These are phyloP conservation scores for Apomyelois bistriatella DNA, from an alignment of 2,888 invertebrate genomes.

Conservation along the genomic window DNA sequence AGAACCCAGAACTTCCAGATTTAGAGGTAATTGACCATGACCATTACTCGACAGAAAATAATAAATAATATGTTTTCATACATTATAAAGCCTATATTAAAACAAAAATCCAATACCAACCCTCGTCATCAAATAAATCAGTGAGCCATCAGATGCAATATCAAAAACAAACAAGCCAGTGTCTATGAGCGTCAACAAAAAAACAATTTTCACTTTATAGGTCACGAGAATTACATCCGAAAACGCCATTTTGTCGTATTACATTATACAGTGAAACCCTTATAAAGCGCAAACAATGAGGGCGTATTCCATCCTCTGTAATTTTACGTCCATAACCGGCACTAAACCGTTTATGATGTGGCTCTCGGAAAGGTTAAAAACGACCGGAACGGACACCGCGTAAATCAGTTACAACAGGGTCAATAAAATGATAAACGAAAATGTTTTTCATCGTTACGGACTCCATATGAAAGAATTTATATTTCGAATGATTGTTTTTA, in stretches of 20 bases:
- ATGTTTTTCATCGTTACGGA: constrained; percentile 36
- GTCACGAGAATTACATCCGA: constrained; percentile 70
- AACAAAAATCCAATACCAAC: too few relatives aligned
- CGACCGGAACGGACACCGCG: constrained; percentile 54
- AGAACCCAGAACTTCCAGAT: too few relatives aligned
- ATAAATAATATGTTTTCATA: too few relatives aligned
- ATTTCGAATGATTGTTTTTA: too few relatives aligned
- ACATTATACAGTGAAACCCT: constrained; percentile 64
- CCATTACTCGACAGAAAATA: too few relatives aligned
- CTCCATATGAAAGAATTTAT: too few relatives aligned
- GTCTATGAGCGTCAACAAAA: constrained; percentile 22
- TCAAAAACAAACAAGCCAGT: constrained; percentile 16
- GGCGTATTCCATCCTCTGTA: constrained; percentile 66
- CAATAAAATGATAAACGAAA: constrained; percentile 53
- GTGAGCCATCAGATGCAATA: constrained; percentile 17
- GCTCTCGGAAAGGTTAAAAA: constrained; percentile 69
- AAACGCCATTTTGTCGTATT: constrained; percentile 64
- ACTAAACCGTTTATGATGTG: constrained; percentile 74
- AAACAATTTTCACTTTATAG: constrained; percentile 60
- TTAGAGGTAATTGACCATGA: too few relatives aligned
- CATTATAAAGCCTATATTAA: too few relatives aligned
- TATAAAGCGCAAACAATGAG: constrained; percentile 70
- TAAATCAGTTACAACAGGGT: constrained; percentile 58
- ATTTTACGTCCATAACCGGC: constrained; percentile 69
- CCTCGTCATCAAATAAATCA: constrained; percentile 1